Evolutionary conservation across 2,888 invertebrate genomes (phyloP).

Genomic region (Psylliodes chrysocephalus): DNA sequence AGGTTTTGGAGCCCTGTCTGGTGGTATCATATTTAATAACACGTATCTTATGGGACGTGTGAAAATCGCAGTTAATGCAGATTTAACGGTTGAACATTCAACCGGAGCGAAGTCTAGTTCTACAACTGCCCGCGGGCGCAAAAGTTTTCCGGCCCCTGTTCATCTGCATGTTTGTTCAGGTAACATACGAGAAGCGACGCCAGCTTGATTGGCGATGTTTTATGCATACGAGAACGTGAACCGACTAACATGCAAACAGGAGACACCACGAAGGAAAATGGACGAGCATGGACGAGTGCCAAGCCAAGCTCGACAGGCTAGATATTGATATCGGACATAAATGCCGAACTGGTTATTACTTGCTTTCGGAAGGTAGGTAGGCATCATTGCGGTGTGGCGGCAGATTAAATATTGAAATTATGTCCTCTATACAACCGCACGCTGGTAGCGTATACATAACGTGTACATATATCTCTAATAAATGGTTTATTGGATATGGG

Average conservation of each 20-base stretch:
- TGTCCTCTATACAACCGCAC: not conserved
- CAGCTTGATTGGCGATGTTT: conserved; percentile 35
- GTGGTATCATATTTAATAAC: too few relatives aligned
- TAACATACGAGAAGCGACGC: conserved; percentile 30
- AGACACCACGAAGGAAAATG: conserved; percentile 11
- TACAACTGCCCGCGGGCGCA: not conserved
- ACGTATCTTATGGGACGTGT: too few relatives aligned
- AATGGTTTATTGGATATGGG: conserved; percentile 17
- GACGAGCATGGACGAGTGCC: conserved; percentile 23
- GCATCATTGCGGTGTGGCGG: not conserved
- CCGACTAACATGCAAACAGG: conserved; percentile 26
- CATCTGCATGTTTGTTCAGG: conserved; percentile 28
- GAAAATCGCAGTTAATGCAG: too few relatives aligned
- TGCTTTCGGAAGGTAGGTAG: not conserved
- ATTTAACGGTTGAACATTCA: too few relatives aligned
- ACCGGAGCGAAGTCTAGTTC: too few relatives aligned
- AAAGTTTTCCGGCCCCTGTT: not conserved
- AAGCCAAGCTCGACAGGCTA: too few relatives aligned
- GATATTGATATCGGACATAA: conserved; percentile 17
- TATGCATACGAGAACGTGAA: conserved; percentile 29
- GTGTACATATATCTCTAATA: conserved; percentile 11
- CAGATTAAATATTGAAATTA: conserved; percentile 5
- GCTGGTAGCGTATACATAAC: too few relatives aligned
- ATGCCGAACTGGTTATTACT: not conserved
- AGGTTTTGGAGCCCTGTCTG: too few relatives aligned